Evolutionary conservation across 2,888 invertebrate species (phyloP), one percentile per base, ranked within the genome.

Genomic region (Asteroscopus sphinx): DNA sequence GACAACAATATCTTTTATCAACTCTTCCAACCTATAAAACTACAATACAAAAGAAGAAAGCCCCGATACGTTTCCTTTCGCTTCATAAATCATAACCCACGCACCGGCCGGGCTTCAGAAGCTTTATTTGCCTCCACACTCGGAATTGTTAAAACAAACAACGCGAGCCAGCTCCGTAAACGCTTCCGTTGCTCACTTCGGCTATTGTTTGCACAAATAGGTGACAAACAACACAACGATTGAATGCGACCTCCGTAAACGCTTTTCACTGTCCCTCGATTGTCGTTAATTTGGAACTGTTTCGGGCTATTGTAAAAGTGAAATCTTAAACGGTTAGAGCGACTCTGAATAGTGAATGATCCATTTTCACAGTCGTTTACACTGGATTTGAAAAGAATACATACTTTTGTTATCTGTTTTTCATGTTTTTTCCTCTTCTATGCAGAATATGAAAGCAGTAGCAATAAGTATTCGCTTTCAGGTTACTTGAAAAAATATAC

Each of bases 181-280:
- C 75, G 72, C 75, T 76, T 76, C 77, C 76, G 77, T 75, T 73
- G 74, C 74, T 78, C 73, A 76, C 80, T 79, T 75, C 62, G 52
- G 53, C 77, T 79, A 85, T 88, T 88, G 88, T 87, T 87, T 83
- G 83, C 80, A 77, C 82, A 86, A 86, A 86, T 85, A 85, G 84
- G 78, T 82, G 83, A 81, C 81, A 76, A 84, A 78, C 74, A 72
- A 77, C 75, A 73, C 70, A 69, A 76, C 65, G 73, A 76, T 64
- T 74, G 72, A 79, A 80, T 73, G 77, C 77, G 45, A 77, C 74
- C 80, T 77, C 74, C 76, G 79, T 80, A 79, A 83, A 82, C 81
- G 80, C 77, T 79, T 83, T 86, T 83, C 82, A 79, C 81, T 80
- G 79, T 75, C 75, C 80, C 76, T 68, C 76, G 78, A 81, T 86